These are phyloP conservation scores for Ginglymostoma cirratum DNA, from an alignment of 2,113 vertebrate genomes.

Conservation along the genomic window DNA sequence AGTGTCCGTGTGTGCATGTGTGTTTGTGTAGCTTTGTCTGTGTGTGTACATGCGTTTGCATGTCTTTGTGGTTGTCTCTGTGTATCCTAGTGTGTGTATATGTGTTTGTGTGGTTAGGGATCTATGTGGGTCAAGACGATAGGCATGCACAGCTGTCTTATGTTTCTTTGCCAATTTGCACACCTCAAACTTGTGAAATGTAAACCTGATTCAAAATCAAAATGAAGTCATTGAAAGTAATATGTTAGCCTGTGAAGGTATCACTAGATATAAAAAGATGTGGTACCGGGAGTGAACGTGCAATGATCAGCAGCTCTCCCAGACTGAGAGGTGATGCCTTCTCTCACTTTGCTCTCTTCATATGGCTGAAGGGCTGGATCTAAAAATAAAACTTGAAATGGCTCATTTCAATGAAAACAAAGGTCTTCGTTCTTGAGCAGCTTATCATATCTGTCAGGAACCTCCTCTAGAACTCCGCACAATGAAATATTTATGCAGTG, in stretches of 20 bases:
- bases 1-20: neutral
- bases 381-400: constrained; percentile 18
- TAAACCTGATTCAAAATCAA: neutral
- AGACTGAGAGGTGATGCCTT: neutral
- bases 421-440: neutral
- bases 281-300: neutral
- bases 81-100: neutral
- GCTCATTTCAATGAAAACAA: neutral
- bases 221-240: neutral
- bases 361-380: neutral
- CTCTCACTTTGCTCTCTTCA: neutral
- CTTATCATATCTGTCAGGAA: neutral
- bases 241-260: neutral
- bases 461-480: neutral
- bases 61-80: neutral
- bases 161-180: neutral
- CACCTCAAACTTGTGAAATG: neutral
- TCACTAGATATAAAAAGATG: neutral
- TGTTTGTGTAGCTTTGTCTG: neutral
- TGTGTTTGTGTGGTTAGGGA: neutral
- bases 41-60: neutral
- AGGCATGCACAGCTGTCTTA: neutral
- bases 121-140: neutral
- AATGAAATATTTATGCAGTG: neutral
- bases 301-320: neutral